Percentiles rank a stretch among this genome's conserved stretches.
phyloP scores from a whole-genome alignment of 2,113 vertebrate species.

The Jacana jacana region DNA sequence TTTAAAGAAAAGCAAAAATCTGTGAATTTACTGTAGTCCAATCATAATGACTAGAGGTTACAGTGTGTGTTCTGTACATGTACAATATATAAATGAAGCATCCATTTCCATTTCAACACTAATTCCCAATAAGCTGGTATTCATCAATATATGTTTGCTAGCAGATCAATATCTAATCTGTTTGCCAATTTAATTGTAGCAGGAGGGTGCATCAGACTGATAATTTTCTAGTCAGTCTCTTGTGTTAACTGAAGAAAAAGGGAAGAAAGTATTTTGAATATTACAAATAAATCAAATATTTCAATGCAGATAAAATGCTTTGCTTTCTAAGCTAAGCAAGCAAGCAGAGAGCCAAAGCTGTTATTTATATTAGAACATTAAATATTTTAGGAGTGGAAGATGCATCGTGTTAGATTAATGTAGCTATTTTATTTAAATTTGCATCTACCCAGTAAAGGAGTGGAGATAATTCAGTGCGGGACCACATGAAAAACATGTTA shows the following conservation, averaged over 20 bases:
- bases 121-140: slow-evolving; percentile 43
- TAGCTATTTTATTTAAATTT: slow-evolving; percentile 17
- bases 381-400: background rate
- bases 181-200: slow-evolving; percentile 42
- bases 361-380: slow-evolving; percentile 10
- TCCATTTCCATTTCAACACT: slow-evolving; percentile 59
- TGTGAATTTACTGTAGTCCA: background rate
- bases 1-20: background rate
- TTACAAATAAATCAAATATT: background rate
- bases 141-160: slow-evolving; percentile 38
- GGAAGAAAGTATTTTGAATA: background rate
- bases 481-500: slow-evolving; percentile 30
- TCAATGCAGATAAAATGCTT: background rate
- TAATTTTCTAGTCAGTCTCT: slow-evolving; percentile 5
- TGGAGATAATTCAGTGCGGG: slow-evolving; percentile 25
- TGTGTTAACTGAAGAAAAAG: background rate
- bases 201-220: slow-evolving; percentile 11
- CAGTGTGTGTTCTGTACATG: background rate
- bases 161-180: slow-evolving; percentile 59
- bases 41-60: background rate
- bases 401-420: slow-evolving; percentile 26
- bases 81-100: background rate
- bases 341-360: background rate
- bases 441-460: background rate
- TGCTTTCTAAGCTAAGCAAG: background rate